Evolutionary conservation across 2,797 vertebrate genomes (phyloP), one percentile per base, ranked within the genome.

Genomic region (Erethizon dorsatum): DNA sequence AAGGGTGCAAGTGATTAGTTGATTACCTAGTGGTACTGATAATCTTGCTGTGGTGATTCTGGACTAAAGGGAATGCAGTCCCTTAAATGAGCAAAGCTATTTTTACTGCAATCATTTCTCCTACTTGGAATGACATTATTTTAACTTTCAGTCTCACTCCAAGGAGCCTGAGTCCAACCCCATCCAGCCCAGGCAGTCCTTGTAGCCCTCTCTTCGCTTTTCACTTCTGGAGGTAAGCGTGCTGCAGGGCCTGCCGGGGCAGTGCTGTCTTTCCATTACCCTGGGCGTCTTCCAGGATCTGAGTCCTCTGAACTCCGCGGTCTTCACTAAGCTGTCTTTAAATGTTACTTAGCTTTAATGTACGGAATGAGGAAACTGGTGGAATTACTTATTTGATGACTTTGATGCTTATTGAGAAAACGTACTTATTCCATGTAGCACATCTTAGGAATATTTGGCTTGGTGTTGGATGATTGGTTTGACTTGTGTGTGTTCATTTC

Each of bases 111-210:
- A 57, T 94, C 97, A 83, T 96, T 98, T 97, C 98, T 98, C 98
- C 98, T 97, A 97, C 98, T 98, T 92, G 98, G 98, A 99, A 98
- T 99, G 98, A 98, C 98, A 94, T 99, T 99, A 98, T 99, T 99
- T 99, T 99, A 99, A 99, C 99, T 99, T 99, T 78, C 99, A 99
- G 99, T 99, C 99, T 99, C 98, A 99, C 99, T 98, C 99, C 99
- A 98, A 99, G 99, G 99, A 99, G 99, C 99, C 99, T 99, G 99
- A 99, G 99, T 98, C 99, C 99, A 98, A 99, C 99, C 99, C 99
- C 99, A 98, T 99, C 99, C 99, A 99, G 99, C 97, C 99, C 99
- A 97, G 99, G 99, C 99, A 99, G 99, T 95, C 99, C 99, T 97
- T 99, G 99, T 99, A 99, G 99, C 98, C 99, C 99, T 95, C 99